Evolutionary conservation across 2,888 invertebrate genomes (phyloP), one percentile per base, ranked within the genome.

Genomic region (Parasteatoda lunata): DNA sequence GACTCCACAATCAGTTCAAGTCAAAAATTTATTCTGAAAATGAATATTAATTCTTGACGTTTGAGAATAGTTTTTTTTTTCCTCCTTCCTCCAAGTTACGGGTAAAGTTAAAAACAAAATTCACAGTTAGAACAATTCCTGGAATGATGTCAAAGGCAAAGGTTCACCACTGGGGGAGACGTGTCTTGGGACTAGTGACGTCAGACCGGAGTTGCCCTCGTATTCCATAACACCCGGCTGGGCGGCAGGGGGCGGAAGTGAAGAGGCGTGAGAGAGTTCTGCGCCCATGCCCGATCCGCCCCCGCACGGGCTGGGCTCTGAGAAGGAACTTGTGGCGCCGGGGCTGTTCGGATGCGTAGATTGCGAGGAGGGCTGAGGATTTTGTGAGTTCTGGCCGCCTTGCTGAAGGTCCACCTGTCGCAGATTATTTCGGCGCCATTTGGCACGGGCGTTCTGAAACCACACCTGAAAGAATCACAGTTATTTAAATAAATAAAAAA

Each of bases 401-500:
- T 79, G 77, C 83, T 82, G 86, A 48, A 78, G 78, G 59, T 87
- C 87, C 68, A 77, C 76, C 72, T 80, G 80, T 70, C 89, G 88
- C 11, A 90, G 86, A 68, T 89, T 95, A 94, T 96, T 98, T 77
- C 99, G 94, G 90, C 99, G 95, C 96, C 98, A 99, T 93, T 99
- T 99, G 69, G 99, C 99, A 79, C 99, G 94, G 0, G 99, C 90
- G 92, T 99, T 99, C 94, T 99, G 99, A 93, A 99, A 99, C 99
- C 99, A 99, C 3, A 99, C 98, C 98, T 99, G 94, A n/a, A 77
- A 72, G 5, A n/a, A 66, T 30, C 30, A 30, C 30, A 30, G 30
- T 30, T 30, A 30, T 30, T 30, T 30, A 30, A 30, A 30, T 30
- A 30, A 30, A 30, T 30, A 30, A 30, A 15, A n/a, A 48, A 8